phyloP scores from a whole-genome alignment of 2,888 invertebrate genomes.

The Orthonevra nobilis region DNA sequence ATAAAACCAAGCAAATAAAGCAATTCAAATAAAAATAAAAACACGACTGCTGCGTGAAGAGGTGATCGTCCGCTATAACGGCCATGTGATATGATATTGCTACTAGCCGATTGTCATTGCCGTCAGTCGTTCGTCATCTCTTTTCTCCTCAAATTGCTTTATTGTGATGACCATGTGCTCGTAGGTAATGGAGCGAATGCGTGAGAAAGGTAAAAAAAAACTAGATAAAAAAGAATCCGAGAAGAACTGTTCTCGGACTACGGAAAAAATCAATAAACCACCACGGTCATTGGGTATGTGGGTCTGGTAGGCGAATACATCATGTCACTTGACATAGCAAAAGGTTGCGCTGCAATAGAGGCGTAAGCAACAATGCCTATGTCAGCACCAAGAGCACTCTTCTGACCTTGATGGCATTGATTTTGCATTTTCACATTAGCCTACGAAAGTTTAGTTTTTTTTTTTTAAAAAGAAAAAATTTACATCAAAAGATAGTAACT shows the following conservation, averaged over 20 bases:
- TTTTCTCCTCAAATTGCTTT: slow-evolving; percentile 1
- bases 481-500: slow-evolving; percentile 89
- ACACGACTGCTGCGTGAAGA: slow-evolving; percentile 10
- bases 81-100: slow-evolving; percentile 19
- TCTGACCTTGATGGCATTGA: slow-evolving; percentile 63
- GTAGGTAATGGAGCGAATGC: slow-evolving; percentile 32
- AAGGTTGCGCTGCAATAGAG: slow-evolving; percentile 31
- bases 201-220: slow-evolving; percentile 33
- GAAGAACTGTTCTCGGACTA: slow-evolving; percentile 16
- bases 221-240: neutral
- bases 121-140: neutral
- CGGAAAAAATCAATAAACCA: slow-evolving; percentile 67
- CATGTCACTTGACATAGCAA: slow-evolving; percentile 30
- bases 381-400: neutral
- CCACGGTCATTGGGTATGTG: slow-evolving; percentile 18
- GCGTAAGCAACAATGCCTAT: neutral
- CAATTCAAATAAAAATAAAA: slow-evolving; percentile 46
- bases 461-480: slow-evolving; percentile 64
- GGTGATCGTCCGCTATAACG: slow-evolving; percentile 25
- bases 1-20: slow-evolving; percentile 47
- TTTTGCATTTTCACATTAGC: slow-evolving; percentile 15
- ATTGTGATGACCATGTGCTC: slow-evolving; percentile 37
- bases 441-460: neutral
- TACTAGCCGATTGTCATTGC: no score
- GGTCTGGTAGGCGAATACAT: slow-evolving; percentile 5